phyloP scores from a whole-genome alignment of 2,888 invertebrate genomes.

The Cerastis leucographa region DNA sequence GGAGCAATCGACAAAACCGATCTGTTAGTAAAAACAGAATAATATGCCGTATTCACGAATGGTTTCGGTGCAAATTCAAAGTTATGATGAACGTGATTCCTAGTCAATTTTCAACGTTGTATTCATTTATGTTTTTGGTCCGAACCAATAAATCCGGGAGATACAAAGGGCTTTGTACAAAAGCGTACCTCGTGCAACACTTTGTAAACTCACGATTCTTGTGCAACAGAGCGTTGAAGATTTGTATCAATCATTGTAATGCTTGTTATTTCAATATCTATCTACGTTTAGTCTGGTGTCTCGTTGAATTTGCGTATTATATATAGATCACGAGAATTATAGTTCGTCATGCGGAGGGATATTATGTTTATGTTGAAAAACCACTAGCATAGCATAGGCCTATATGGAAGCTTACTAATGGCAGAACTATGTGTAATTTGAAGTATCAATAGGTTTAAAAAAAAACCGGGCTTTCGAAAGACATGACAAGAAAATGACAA shows the following conservation, averaged over 20 bases:
- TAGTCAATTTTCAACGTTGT: slow-evolving; percentile 3
- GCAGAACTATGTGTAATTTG: background rate
- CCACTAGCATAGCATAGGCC: background rate
- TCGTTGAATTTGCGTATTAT: background rate
- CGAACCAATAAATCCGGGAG: slow-evolving; percentile 44
- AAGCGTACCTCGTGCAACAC: slow-evolving; percentile 34
- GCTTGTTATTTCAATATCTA: slow-evolving; percentile 42
- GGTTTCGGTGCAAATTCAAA: background rate
- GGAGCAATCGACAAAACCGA: background rate
- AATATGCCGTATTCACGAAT: background rate
- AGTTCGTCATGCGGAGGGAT: background rate
- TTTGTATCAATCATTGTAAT: slow-evolving; percentile 47
- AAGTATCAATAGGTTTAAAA: no score
- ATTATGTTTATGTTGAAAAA: background rate
- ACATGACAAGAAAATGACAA: no score
- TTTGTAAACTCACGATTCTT: slow-evolving; percentile 31
- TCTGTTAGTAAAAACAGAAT: background rate
- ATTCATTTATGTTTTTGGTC: slow-evolving; percentile 35
- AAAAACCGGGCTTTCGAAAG: background rate
- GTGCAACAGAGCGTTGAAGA: slow-evolving; percentile 38
- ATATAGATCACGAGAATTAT: background rate
- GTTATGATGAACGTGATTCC: background rate
- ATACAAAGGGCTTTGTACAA: slow-evolving; percentile 45
- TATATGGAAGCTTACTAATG: background rate
- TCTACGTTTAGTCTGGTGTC: background rate